phyloP scores from a whole-genome alignment of 1,140 invertebrate species.

The Cherax quadricarinatus region DNA sequence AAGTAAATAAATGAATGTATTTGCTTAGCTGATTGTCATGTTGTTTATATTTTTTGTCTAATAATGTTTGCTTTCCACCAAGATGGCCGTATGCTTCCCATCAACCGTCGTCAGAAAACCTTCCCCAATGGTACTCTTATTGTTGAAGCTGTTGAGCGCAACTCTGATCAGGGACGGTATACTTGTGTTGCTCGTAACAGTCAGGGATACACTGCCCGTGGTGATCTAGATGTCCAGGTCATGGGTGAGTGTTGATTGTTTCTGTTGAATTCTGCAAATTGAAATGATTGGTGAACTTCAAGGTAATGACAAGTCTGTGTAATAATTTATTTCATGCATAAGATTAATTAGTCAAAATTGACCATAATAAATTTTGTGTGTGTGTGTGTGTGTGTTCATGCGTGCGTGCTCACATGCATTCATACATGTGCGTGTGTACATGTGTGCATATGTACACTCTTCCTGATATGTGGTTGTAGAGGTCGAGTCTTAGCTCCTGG shows the following conservation, averaged over 20 bases:
- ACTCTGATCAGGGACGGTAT: conserved; percentile 95
- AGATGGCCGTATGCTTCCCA: conserved; percentile 88
- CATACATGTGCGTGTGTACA: too few species aligned
- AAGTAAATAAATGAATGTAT: background rate
- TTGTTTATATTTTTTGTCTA: conserved; percentile 4
- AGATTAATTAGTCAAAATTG: background rate
- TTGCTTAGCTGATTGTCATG: background rate
- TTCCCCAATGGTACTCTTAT: conserved; percentile 95
- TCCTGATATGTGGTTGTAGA: too few species aligned
- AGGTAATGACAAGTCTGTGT: background rate
- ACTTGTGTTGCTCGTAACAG: conserved; percentile 94
- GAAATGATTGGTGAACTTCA: background rate
- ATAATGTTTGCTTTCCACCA: conserved; percentile 2
- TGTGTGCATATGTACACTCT: too few species aligned
- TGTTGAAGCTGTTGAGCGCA: conserved; percentile 94
- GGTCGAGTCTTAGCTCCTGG: too few species aligned
- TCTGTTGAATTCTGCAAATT: background rate
- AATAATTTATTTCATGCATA: background rate
- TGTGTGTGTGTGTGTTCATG: too few species aligned
- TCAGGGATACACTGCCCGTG: conserved; percentile 91
- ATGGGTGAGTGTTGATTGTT: conserved; percentile 87
- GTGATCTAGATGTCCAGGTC: conserved; percentile 93
- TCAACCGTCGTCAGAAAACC: conserved; percentile 96
- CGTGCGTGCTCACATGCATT: too few species aligned
- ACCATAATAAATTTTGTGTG: background rate